These are phyloP conservation scores for Catalaphyllia jardinei DNA, from an alignment of 64 coral and sea anemone genomes.

Conservation along the genomic window DNA sequence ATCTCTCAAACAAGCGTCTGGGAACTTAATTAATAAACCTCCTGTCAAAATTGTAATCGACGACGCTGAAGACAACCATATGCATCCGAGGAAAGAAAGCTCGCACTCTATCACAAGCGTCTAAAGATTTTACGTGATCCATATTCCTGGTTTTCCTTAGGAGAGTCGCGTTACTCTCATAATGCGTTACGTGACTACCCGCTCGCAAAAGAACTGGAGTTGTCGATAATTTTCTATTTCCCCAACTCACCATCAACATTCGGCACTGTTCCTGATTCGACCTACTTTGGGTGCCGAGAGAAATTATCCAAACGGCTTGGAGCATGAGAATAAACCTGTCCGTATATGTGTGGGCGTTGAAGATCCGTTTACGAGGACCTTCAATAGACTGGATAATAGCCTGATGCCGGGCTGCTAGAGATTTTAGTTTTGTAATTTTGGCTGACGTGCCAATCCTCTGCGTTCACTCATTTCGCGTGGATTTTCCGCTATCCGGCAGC, in stretches of 20 bases:
- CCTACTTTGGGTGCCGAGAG: no score
- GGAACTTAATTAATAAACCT: neutral
- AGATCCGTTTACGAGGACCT: neutral
- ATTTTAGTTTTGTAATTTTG: no score
- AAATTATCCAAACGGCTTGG: neutral
- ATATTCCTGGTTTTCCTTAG: neutral
- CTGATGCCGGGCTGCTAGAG: neutral
- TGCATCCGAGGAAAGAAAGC: neutral
- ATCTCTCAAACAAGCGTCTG: conserved; percentile 14
- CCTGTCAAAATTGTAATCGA: neutral
- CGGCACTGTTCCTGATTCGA: no score
- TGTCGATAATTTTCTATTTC: no score
- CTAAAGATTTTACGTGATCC: neutral
- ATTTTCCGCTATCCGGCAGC: no score
- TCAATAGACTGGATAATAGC: neutral
- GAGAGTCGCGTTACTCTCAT: neutral
- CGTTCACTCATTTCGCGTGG: no score
- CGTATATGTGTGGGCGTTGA: neutral
- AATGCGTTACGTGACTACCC: no score
- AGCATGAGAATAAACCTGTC: neutral
- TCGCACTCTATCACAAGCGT: conserved; percentile 27
- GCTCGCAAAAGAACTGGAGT: no score
- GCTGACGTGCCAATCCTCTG: no score
- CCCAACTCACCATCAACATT: no score
- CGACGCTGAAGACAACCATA: neutral